phyloP scores from a whole-genome alignment of 2,888 invertebrate genomes.

The Phorcus lineatus region DNA sequence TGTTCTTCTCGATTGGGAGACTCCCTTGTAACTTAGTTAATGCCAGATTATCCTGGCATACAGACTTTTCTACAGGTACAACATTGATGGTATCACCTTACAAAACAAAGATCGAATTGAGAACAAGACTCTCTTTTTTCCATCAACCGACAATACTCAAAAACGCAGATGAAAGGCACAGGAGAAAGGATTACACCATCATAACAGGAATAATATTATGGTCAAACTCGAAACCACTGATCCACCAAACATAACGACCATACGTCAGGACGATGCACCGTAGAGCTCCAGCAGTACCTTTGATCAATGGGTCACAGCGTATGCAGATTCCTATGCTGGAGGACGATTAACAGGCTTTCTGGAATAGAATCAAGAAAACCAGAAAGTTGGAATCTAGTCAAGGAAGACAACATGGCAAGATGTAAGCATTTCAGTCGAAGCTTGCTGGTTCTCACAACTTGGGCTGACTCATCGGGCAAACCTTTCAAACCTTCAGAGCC shows the following conservation, averaged over 20 bases:
- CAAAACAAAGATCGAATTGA: too few species aligned
- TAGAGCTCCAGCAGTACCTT: background rate
- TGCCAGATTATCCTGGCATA: too few species aligned
- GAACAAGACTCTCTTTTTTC: too few species aligned
- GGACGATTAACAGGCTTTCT: background rate
- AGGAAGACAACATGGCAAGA: background rate
- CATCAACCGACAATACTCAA: too few species aligned
- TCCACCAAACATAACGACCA: background rate
- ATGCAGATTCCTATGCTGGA: background rate
- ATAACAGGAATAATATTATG: too few species aligned
- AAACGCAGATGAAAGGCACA: too few species aligned
- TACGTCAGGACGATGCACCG: background rate
- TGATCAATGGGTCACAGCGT: background rate
- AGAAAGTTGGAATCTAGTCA: constrained; percentile 1
- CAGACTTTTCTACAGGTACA: too few species aligned
- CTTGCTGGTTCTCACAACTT: background rate
- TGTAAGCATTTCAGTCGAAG: background rate
- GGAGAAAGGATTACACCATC: too few species aligned
- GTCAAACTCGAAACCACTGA: too few species aligned
- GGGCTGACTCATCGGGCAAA: constrained; percentile 5
- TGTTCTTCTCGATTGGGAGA: too few species aligned
- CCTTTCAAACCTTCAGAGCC: background rate
- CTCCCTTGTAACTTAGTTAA: too few species aligned
- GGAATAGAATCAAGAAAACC: constrained; percentile 13
- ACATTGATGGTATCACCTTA: too few species aligned